These are phyloP conservation scores for Chinchilla lanigera DNA, from an alignment of 2,113 vertebrate genomes.

Conservation along the genomic window DNA sequence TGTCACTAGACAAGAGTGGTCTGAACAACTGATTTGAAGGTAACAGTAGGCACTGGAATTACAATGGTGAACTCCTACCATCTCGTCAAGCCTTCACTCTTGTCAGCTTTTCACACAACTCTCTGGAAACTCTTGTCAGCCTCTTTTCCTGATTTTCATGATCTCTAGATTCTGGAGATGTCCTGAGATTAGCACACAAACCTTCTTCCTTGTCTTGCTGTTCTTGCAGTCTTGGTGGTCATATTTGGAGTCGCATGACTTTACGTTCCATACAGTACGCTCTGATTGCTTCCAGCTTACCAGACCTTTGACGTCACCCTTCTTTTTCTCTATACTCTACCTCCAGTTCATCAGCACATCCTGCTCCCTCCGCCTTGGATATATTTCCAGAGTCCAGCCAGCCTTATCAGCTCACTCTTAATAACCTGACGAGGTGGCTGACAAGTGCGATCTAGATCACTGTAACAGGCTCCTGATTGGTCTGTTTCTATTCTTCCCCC, in stretches of 20 bases:
- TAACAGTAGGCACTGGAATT: too few species aligned
- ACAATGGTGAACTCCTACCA: too few species aligned
- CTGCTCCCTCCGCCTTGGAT: not conserved
- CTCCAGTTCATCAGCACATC: not conserved
- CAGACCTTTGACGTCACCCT: not conserved
- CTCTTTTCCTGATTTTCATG: not conserved
- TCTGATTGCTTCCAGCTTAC: not conserved
- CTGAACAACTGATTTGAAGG: too few species aligned
- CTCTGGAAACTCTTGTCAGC: not conserved
- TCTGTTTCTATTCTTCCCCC: not conserved
- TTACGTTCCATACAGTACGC: not conserved
- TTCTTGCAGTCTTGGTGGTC: not conserved
- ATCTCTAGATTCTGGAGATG: not conserved
- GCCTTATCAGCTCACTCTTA: not conserved
- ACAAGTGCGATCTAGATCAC: not conserved
- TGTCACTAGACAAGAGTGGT: too few species aligned
- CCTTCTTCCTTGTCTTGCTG: not conserved
- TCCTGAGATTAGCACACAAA: too few species aligned
- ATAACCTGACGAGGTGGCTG: not conserved
- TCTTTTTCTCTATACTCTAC: not conserved
- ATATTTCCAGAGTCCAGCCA: not conserved
- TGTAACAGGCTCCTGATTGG: not conserved
- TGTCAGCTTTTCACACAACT: not conserved
- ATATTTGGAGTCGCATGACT: not conserved
- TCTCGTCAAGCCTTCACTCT: not conserved